phyloP scores from a whole-genome alignment of 2,888 invertebrate species.

The Thymelicus sylvestris region DNA sequence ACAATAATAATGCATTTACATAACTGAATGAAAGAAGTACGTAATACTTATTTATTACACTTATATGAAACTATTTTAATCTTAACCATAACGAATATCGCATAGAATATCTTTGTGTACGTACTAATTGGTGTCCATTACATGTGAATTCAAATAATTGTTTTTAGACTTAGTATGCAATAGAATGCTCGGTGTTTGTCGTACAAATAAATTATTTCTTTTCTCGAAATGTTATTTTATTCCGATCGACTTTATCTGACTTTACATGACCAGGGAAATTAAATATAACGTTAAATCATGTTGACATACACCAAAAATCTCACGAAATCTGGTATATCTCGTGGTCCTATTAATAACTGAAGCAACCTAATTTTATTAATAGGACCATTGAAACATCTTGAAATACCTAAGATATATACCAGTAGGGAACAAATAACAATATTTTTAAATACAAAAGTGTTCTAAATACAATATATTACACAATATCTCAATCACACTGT shows the following conservation, averaged over 20 bases:
- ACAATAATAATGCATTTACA: conserved; percentile 13
- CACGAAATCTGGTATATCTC: background rate
- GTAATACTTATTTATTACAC: conserved; percentile 19
- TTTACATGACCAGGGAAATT: too few species aligned
- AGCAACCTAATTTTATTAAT: too few species aligned
- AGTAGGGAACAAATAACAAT: background rate
- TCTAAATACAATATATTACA: conserved; percentile 7
- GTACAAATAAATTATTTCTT: conserved; percentile 30
- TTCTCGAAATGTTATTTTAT: conserved; percentile 24
- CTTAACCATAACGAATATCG: conserved; percentile 23
- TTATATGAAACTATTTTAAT: conserved; percentile 13
- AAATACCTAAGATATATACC: background rate
- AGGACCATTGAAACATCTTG: background rate
- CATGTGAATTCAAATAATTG: conserved; percentile 11
- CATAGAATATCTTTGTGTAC: conserved; percentile 21
- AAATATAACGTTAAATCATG: too few species aligned
- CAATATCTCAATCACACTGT: background rate
- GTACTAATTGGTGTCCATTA: too few species aligned
- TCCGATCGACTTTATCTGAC: background rate
- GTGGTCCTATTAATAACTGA: background rate
- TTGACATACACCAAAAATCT: background rate
- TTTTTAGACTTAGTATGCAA: conserved; percentile 20
- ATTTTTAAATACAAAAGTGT: conserved; percentile 1
- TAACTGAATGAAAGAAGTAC: conserved; percentile 17
- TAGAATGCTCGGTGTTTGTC: conserved; percentile 13